Evolutionary conservation across 2,113 vertebrate genomes (phyloP), one percentile per base, ranked within the genome.

Genomic region (Charadrius vociferus): DNA sequence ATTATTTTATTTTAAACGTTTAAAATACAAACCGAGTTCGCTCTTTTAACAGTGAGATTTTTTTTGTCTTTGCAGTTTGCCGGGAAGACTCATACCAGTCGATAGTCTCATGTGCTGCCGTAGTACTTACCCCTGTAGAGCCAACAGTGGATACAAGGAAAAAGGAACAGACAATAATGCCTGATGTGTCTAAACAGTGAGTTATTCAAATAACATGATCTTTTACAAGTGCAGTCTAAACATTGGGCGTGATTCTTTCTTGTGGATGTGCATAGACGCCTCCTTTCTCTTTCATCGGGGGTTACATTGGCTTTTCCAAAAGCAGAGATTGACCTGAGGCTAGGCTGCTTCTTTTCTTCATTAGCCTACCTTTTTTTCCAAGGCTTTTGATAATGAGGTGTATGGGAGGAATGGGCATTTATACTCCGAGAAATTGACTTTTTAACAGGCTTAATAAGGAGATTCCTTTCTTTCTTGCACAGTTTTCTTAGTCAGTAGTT

Each of bases 61-160:
- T 47, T 47, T 87, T 74, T 83, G 20, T 96, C 87, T 82, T 97
- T 96, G n/a, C 98, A 99, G 99, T 99, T 90, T 99, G 99, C 94
- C 98, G 98, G 67, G 99, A 99, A 93, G 99, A 99, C 97, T 99
- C 99, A 0, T 98, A 98, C 96, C 99, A 99, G 68, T 99, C 99
- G 7, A 97, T 99, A 55, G 98, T 99, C 45, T 99, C 99, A 2
- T 99, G 99, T 97, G 98, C 99, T 85, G 99, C 99, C 71, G 98
- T 99, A 19, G 98, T 99, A 10, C 98, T 98, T 12, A 98, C 98
- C 11, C 99, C 99, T 21, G 65, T 98, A 93, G 99, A 99, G 37
- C 88, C 97, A 3, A 61, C 98, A 12, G 95, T 83, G 86, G 99
- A 99, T 75, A 94, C 98, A 67, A 97, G 98, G 93, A 98, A 91